Evolutionary conservation across 2,797 vertebrate genomes (phyloP), one percentile per base, ranked within the genome.

Genomic region (Neosalanx taihuensis): DNA sequence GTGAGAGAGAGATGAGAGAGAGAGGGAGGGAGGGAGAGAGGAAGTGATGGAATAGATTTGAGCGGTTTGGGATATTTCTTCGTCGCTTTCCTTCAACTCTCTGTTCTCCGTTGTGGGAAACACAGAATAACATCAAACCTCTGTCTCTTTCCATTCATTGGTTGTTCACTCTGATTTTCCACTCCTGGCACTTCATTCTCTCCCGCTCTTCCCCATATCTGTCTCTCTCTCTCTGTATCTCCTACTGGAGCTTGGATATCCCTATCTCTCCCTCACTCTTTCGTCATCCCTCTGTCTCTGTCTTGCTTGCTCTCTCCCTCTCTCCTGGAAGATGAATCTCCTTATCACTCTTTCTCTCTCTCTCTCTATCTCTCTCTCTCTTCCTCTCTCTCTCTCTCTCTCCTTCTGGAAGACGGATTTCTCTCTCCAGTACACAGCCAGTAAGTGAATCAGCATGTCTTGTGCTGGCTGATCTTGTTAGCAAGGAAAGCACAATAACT

Each of bases 401-500:
- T 37, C 35, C 62, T 46, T 2, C 29, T 53, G 23, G 9, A n/a
- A n/a, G n/a, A n/a, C n/a, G n/a, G n/a, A n/a, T n/a, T 2, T 29
- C 15, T 17, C 26, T 31, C 29, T 33, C 60, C 60, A 62, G 29
- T 33, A 62, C 30, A 30, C 60, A 62, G 60, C 29, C 12, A 62
- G 4, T 61, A 61, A 61, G 29, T 62, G 60, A 62, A 62, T 62
- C 60, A 62, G 31, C 15, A 62, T 62, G 29, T 15, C 60, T 17
- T 31, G 60, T 30, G 29, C 60, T 30, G 5, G 29, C 26, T 31
- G 60, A 62, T 62, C 60, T 62, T 10, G 60, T 62, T 62, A 62
- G 31, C 26, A 29, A 31, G 26, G 23, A 12, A 2, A 33, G 26
- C 26, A 62, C 26, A 59, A 59, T 59, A n/a, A 59, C 23, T 29